Conservation (phyloP, 2,888 invertebrate genomes). For the Apodemia hepburni region DNA sequence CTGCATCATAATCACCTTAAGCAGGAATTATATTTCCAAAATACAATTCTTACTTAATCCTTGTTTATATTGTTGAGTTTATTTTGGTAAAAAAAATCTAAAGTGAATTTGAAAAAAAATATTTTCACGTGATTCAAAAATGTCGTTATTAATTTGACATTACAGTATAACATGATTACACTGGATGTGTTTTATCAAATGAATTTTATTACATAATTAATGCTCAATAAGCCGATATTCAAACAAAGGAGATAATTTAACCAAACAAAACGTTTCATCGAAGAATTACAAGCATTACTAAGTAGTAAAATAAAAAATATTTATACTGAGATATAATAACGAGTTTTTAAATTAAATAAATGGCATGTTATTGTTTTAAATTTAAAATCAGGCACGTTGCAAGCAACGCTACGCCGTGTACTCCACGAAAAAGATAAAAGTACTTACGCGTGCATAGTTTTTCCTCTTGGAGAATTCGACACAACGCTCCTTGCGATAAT, state of each 20-base stretch:
- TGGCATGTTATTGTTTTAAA: not conserved
- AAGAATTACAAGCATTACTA: conserved; percentile 11
- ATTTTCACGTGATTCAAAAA: too few species aligned
- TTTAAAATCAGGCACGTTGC: conserved; percentile 8
- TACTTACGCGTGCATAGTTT: conserved; percentile 50
- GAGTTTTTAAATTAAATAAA: conserved; percentile 8
- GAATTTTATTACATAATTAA: conserved; percentile 5
- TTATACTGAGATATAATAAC: conserved; percentile 9
- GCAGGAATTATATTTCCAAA: too few species aligned
- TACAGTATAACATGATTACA: not conserved
- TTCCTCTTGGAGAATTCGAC: conserved; percentile 26
- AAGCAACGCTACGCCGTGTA: not conserved
- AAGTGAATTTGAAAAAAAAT: too few species aligned
- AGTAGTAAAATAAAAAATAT: conserved; percentile 13
- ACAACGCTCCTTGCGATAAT: not conserved
- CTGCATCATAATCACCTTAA: too few species aligned
- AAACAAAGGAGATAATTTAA: conserved; percentile 9
- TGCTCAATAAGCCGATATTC: conserved; percentile 6
- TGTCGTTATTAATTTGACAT: not conserved
- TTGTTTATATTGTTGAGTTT: too few species aligned
- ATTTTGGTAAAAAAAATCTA: too few species aligned
- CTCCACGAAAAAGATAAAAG: conserved; percentile 1
- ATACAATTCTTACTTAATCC: too few species aligned
- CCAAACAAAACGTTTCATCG: conserved; percentile 3
- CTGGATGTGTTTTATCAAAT: not conserved